A percentile compares a stretch with the other conserved stretches of the same genome.
phyloP scores from a whole-genome alignment of 2,113 vertebrate genomes.

The Brachyhypopomus gauderio region DNA sequence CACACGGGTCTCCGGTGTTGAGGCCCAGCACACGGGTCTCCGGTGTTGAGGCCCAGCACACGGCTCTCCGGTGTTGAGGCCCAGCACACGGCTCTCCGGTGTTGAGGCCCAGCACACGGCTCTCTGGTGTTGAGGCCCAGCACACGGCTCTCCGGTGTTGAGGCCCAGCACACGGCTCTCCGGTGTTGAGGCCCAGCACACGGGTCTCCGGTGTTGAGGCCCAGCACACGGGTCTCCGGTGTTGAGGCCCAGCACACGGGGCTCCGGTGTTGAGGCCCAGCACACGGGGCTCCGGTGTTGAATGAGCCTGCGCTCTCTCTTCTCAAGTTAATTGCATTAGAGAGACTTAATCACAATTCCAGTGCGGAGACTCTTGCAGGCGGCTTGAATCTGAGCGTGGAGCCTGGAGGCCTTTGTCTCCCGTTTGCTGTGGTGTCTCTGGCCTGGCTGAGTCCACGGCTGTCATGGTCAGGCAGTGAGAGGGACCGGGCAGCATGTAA shows the following conservation, averaged over 20 bases:
- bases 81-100: no score
- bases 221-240: no score
- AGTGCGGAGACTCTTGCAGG: neutral
- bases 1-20: neutral
- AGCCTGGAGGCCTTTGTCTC: conserved; percentile 13
- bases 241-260: no score
- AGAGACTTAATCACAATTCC: neutral
- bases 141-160: no score
- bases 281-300: no score
- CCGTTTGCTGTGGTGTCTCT: neutral
- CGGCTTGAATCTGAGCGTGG: neutral
- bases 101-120: neutral
- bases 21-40: neutral
- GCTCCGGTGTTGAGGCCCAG: neutral
- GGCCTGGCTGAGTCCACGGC: neutral
- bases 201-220: no score
- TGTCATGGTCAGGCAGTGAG: neutral
- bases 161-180: no score
- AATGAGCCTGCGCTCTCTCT: no score
- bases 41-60: no score
- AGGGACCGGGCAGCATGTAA: neutral
- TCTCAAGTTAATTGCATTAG: neutral
- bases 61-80: no score
- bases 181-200: neutral
- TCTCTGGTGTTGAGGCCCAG: no score